phyloP scores from a whole-genome alignment of 2,797 vertebrate species.

The Pogoniulus pusillus region DNA sequence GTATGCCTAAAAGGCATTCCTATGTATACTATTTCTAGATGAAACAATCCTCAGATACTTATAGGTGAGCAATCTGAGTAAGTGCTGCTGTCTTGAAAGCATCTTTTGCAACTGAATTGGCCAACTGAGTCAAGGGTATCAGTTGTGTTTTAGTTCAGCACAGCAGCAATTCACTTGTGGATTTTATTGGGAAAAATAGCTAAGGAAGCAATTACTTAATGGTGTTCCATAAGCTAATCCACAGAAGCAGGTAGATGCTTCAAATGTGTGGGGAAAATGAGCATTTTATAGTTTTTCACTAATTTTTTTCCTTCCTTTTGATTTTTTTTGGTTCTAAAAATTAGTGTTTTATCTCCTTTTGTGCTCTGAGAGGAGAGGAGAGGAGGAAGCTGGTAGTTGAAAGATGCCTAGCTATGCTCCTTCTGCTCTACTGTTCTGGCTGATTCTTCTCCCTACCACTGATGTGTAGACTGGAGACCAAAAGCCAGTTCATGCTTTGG shows the following conservation, averaged over 20 bases:
- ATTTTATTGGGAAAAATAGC: not conserved
- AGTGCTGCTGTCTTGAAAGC: conserved; percentile 7
- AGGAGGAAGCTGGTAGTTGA: not conserved
- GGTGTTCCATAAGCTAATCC: not conserved
- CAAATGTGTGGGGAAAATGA: not conserved
- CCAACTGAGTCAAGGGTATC: not conserved
- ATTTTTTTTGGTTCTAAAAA: conserved; percentile 2
- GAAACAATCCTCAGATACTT: not conserved
- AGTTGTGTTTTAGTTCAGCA: not conserved
- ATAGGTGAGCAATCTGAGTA: not conserved
- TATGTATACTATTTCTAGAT: not conserved
- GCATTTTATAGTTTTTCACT: not conserved
- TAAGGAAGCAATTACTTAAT: not conserved
- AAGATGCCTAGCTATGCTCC: not conserved
- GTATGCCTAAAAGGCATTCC: too few relatives aligned
- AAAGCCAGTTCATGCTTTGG: not conserved
- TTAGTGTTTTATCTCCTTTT: not conserved
- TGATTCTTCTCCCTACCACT: not conserved
- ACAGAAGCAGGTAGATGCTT: not conserved
- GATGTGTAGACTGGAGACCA: not conserved
- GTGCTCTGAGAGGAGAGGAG: not conserved
- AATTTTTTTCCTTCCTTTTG: not conserved
- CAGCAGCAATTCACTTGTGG: not conserved
- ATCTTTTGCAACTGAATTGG: not conserved
- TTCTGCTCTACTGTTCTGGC: not conserved